A percentile compares a stretch with the other conserved stretches of the same genome.
Conservation (phyloP, 2,797 vertebrate species). For the Tragopan temminckii region DNA sequence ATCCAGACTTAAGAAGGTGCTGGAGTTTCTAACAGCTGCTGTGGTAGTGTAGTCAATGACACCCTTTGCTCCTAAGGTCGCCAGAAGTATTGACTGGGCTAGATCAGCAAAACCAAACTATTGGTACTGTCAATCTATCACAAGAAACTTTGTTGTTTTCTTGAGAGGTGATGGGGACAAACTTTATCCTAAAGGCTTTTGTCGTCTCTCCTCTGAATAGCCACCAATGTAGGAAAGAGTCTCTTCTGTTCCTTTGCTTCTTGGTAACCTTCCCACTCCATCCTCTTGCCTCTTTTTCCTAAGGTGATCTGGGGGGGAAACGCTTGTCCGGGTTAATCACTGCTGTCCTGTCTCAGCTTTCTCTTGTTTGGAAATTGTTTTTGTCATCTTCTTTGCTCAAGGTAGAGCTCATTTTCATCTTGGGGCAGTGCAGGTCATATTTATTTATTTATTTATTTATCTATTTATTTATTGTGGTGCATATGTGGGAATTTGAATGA, state of each 20-base stretch:
- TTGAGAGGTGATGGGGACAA: neutral
- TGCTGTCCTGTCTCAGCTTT: neutral
- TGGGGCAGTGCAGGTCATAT: neutral
- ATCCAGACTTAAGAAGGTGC: neutral
- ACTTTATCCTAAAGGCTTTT: neutral
- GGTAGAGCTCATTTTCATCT: neutral
- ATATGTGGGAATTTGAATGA: neutral
- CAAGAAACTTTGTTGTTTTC: too few species aligned
- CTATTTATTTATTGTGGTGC: neutral
- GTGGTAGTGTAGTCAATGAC: fast-evolving
- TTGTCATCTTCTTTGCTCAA: neutral
- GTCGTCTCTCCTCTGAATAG: neutral
- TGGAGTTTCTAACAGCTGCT: neutral
- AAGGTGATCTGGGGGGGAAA: neutral
- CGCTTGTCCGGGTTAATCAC: neutral
- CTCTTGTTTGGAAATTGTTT: neutral
- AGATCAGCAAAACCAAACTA: neutral
- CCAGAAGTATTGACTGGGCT: neutral
- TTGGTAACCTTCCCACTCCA: neutral
- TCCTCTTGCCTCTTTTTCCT: neutral
- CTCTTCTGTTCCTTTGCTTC: neutral
- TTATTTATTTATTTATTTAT: neutral
- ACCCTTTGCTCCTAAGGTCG: neutral
- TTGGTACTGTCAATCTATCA: neutral
- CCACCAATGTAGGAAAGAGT: neutral